Conservation (phyloP, 2,113 vertebrate genomes). For the Mus spicilegus region DNA sequence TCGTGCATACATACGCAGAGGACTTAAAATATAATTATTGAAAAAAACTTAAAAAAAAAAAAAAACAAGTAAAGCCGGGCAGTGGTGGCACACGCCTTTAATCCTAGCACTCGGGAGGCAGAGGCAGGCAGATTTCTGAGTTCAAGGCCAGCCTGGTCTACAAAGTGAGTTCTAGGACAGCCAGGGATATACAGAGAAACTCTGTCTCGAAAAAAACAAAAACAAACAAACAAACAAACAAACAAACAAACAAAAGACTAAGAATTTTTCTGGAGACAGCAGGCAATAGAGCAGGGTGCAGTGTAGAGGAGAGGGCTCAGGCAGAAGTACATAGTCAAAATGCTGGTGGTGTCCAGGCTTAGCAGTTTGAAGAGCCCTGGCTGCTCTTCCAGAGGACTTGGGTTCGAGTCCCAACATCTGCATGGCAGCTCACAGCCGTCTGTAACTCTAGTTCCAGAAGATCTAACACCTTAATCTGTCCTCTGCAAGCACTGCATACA, state of each 20-base stretch:
- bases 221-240: too few relatives aligned
- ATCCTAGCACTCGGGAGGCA: too few relatives aligned
- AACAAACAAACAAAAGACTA: not conserved
- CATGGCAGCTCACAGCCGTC: not conserved
- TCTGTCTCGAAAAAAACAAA: too few relatives aligned
- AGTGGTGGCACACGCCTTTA: too few relatives aligned
- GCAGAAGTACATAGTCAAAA: not conserved
- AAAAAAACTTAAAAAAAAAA: not conserved
- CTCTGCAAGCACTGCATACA: not conserved
- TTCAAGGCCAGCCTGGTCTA: too few relatives aligned
- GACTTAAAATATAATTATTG: not conserved
- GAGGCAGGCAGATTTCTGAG: too few relatives aligned
- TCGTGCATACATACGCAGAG: not conserved
- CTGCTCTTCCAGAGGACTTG: not conserved
- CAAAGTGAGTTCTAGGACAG: too few relatives aligned
- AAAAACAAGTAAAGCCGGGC: not conserved
- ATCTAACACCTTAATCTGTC: not conserved
- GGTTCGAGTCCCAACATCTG: not conserved
- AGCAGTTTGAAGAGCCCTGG: not conserved
- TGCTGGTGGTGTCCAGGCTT: not conserved
- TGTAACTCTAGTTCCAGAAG: not conserved
- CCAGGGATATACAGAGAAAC: too few relatives aligned
- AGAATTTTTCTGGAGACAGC: not conserved
- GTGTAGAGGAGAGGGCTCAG: not conserved
- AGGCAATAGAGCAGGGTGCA: not conserved